These are phyloP conservation scores for Acanthosepion pharaonis DNA, from an alignment of 2,888 invertebrate species.

Conservation along the genomic window DNA sequence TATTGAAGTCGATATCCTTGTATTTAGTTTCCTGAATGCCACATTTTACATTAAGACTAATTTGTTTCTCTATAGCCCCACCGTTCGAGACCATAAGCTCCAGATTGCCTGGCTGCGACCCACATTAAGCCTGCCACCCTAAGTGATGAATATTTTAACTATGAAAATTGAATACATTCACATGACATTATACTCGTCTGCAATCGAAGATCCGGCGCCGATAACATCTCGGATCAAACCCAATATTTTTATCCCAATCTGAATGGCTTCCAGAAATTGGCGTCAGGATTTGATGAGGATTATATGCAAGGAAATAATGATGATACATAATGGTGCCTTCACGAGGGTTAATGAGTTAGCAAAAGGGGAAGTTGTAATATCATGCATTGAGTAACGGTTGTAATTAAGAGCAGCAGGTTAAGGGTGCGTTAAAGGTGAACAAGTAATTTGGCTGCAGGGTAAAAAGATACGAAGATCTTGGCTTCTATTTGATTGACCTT, in stretches of 20 bases:
- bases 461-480: no score
- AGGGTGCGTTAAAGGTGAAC: no score
- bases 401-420: no score
- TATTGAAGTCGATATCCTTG: not conserved
- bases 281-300: not conserved
- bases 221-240: not conserved
- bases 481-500: no score
- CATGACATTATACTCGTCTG: not conserved
- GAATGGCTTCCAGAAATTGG: not conserved
- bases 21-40: not conserved
- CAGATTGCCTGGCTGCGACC: not conserved
- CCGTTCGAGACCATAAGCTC: not conserved
- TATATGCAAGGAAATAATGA: not conserved
- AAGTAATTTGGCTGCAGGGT: no score
- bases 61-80: not conserved
- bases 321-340: not conserved
- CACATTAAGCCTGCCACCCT: constrained; percentile 2
- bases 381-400: not conserved
- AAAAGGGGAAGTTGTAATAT: not conserved
- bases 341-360: not conserved
- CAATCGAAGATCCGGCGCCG: not conserved
- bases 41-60: not conserved
- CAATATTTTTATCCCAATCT: not conserved
- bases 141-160: not conserved
- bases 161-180: constrained; percentile 6